phyloP scores from a whole-genome alignment of 2,113 vertebrate genomes.

The Scomber scombrus region DNA sequence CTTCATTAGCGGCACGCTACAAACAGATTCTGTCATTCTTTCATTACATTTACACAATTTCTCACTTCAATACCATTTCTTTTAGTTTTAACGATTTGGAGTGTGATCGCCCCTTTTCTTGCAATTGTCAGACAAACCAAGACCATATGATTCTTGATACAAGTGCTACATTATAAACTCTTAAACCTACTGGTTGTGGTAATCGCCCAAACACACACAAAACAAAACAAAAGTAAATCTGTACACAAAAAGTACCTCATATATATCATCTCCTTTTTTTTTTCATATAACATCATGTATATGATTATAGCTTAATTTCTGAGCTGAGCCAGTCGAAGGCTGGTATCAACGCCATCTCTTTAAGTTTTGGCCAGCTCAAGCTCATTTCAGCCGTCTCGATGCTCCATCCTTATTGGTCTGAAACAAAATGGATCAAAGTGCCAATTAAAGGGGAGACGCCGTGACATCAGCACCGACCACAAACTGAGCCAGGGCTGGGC shows the following conservation, averaged over 20 bases:
- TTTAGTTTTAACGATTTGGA: slow-evolving; percentile 8
- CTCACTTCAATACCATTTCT: slow-evolving; percentile 2
- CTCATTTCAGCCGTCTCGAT: slow-evolving; percentile 43
- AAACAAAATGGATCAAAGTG: slow-evolving; percentile 65
- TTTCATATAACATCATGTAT: slow-evolving; percentile 56
- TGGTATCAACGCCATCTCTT: slow-evolving; percentile 46
- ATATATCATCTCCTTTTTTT: slow-evolving; percentile 41
- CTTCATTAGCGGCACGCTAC: slow-evolving; percentile 39
- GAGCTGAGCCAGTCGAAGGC: slow-evolving; percentile 50
- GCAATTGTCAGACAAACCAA: slow-evolving; percentile 43
- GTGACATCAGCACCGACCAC: slow-evolving; percentile 50
- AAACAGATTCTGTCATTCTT: slow-evolving; percentile 20
- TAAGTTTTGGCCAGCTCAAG: slow-evolving; percentile 69
- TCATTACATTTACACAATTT: neutral
- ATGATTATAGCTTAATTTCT: slow-evolving; percentile 75
- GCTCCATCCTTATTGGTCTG: slow-evolving; percentile 41
- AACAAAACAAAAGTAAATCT: slow-evolving; percentile 42
- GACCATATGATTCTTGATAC: slow-evolving; percentile 59
- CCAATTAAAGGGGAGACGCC: slow-evolving; percentile 43
- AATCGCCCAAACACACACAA: slow-evolving; percentile 21
- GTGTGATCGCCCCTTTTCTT: slow-evolving; percentile 15
- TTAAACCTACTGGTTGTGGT: slow-evolving; percentile 53
- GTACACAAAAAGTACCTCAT: slow-evolving; percentile 76
- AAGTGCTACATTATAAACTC: slow-evolving; percentile 82
- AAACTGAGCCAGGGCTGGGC: slow-evolving; percentile 34